Evolutionary conservation across 2,888 invertebrate species (phyloP).

Genomic region (Mythimna vitellina): DNA sequence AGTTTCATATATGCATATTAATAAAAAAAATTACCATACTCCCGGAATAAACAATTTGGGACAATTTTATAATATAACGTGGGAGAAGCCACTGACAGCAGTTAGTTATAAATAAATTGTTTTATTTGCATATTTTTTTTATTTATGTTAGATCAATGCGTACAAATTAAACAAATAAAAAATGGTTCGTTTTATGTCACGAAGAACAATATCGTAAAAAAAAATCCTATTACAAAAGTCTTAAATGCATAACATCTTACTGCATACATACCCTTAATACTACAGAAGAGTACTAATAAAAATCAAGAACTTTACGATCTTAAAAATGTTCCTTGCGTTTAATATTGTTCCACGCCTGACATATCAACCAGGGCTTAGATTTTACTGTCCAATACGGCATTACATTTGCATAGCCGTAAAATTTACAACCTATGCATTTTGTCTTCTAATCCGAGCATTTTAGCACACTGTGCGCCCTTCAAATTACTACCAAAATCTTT

Average conservation of each 20-base stretch:
- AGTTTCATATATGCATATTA: too few relatives aligned
- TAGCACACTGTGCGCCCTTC: conserved; percentile 74
- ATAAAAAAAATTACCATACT: too few relatives aligned
- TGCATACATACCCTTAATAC: conserved; percentile 58
- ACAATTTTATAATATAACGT: too few relatives aligned
- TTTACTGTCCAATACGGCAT: conserved; percentile 83
- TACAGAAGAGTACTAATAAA: conserved; percentile 64
- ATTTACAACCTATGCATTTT: conserved; percentile 88
- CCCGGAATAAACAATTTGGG: too few relatives aligned
- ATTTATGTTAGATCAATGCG: background rate
- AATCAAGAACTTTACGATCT: conserved; percentile 66
- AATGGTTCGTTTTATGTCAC: background rate
- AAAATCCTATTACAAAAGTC: conserved; percentile 52
- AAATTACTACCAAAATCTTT: conserved; percentile 47
- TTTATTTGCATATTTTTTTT: background rate
- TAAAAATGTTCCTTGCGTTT: conserved; percentile 66
- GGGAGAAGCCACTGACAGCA: too few relatives aligned
- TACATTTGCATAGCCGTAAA: conserved; percentile 89
- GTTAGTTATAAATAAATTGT: too few relatives aligned
- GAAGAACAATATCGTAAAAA: conserved; percentile 50
- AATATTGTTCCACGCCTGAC: conserved; percentile 78
- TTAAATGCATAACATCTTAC: conserved; percentile 58
- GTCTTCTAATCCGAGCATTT: conserved; percentile 81
- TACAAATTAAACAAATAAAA: conserved; percentile 6
- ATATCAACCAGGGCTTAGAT: conserved; percentile 77